Percentiles rank a stretch among this genome's conserved stretches.
Evolutionary conservation across 2,888 invertebrate genomes (phyloP).

Genomic region (Rhopalosiphum nymphaeae): DNA sequence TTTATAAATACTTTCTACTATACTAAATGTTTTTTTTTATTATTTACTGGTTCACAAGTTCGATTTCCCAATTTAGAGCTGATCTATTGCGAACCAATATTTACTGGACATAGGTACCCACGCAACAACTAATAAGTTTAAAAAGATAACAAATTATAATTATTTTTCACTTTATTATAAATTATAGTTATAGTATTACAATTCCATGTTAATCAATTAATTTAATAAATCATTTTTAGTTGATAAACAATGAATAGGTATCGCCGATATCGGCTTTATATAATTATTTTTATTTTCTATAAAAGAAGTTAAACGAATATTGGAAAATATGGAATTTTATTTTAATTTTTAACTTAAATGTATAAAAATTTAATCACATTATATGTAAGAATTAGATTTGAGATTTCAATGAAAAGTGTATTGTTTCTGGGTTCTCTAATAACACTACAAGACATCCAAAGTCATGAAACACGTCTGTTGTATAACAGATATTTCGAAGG

Average conservation of each 20-base stretch:
- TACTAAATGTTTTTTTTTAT: neutral
- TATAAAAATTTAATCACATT: too few species aligned
- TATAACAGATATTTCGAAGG: too few species aligned
- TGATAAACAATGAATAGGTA: neutral
- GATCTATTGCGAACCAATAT: neutral
- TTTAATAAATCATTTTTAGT: neutral
- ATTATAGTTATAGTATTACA: too few species aligned
- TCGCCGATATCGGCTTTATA: neutral
- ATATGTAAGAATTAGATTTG: too few species aligned
- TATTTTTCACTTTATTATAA: neutral
- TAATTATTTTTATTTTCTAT: neutral
- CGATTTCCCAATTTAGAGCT: neutral
- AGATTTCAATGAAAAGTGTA: too few species aligned
- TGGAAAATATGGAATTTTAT: too few species aligned
- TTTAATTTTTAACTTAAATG: too few species aligned
- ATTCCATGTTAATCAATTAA: neutral
- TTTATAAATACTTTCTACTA: neutral
- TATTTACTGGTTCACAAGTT: neutral
- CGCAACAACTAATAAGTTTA: neutral
- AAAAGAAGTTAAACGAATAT: neutral
- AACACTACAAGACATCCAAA: too few species aligned
- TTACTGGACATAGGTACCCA: neutral
- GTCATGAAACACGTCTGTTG: too few species aligned
- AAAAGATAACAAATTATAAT: neutral
- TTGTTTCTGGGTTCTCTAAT: too few species aligned